phyloP scores from a whole-genome alignment of 2,888 invertebrate species.

The Lasioglossum vierecki region DNA sequence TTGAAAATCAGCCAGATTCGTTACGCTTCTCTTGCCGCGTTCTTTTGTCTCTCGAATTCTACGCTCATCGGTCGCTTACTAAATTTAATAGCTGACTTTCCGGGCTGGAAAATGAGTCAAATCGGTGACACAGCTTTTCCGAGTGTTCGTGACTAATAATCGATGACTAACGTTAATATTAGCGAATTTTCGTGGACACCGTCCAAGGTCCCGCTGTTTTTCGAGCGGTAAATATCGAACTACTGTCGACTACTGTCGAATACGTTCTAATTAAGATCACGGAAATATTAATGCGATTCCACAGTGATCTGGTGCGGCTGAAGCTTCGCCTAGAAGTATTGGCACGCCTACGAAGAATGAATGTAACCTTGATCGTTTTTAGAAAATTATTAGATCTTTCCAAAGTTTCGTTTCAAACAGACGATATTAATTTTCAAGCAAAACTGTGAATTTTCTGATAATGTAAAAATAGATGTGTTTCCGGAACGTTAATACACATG shows the following conservation, averaged over 20 bases:
- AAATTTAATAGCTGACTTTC: slow-evolving; percentile 52
- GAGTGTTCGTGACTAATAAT: slow-evolving; percentile 25
- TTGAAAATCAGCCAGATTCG: slow-evolving; percentile 33
- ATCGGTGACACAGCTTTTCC: slow-evolving; percentile 11
- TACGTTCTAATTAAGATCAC: slow-evolving; percentile 43
- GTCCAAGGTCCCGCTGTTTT: slow-evolving; percentile 45
- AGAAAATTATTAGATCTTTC: neutral
- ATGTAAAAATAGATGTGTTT: neutral
- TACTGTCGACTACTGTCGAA: slow-evolving; percentile 40
- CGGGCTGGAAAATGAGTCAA: slow-evolving; percentile 44
- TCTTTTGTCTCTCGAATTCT: neutral
- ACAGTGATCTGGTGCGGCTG: slow-evolving; percentile 30
- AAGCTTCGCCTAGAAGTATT: neutral
- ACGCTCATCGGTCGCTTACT: neutral
- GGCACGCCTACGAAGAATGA: neutral
- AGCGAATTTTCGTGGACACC: slow-evolving; percentile 52
- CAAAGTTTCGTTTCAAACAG: neutral
- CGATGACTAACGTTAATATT: slow-evolving; percentile 50
- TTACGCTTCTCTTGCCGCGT: slow-evolving; percentile 2
- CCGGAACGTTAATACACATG: neutral
- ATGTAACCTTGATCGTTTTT: neutral
- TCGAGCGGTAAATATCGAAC: slow-evolving; percentile 21
- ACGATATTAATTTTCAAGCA: neutral
- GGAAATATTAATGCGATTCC: slow-evolving; percentile 21
- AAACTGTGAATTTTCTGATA: neutral